phyloP scores from a whole-genome alignment of 2,888 invertebrate genomes.

The Junonia oenone region DNA sequence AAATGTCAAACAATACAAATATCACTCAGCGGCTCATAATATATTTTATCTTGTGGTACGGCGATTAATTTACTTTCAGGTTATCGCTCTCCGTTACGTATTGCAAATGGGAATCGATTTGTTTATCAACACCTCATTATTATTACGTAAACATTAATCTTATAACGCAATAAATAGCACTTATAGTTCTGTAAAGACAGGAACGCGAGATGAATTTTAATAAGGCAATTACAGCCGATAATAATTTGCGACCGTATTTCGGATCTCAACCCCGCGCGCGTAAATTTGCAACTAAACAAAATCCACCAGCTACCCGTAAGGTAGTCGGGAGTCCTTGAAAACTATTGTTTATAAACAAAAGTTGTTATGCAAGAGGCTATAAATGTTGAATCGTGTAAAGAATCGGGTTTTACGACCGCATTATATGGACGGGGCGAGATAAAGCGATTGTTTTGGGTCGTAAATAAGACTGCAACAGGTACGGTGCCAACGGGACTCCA shows the following conservation, averaged over 20 bases:
- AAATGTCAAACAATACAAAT: slow-evolving; percentile 15
- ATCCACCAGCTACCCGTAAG: slow-evolving; percentile 34
- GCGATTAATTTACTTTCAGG: slow-evolving; percentile 1
- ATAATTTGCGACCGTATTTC: slow-evolving; percentile 22
- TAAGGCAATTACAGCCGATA: slow-evolving; percentile 28
- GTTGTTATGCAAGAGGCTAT: slow-evolving; percentile 70
- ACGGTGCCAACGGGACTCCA: slow-evolving; percentile 68
- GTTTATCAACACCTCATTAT: slow-evolving; percentile 12
- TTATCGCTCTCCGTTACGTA: slow-evolving; percentile 2
- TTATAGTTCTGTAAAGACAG: slow-evolving; percentile 36
- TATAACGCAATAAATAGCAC: slow-evolving; percentile 41
- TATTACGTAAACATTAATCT: slow-evolving; percentile 21
- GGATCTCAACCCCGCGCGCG: slow-evolving; percentile 46
- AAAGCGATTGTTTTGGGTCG: slow-evolving; percentile 79
- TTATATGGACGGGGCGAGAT: slow-evolving; percentile 72
- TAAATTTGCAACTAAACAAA: slow-evolving; percentile 53
- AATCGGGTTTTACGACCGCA: slow-evolving; percentile 72
- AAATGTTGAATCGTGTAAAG: slow-evolving; percentile 56
- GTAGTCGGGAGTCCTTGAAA: slow-evolving; percentile 63
- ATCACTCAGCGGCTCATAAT: slow-evolving; percentile 3
- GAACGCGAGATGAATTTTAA: slow-evolving; percentile 52
- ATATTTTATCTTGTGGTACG: neutral
- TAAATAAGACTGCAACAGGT: slow-evolving; percentile 80
- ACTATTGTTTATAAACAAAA: slow-evolving; percentile 77
- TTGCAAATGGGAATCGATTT: slow-evolving; percentile 1